These are phyloP conservation scores for Apotomis capreana DNA, from an alignment of 2,888 invertebrate genomes.

Conservation along the genomic window DNA sequence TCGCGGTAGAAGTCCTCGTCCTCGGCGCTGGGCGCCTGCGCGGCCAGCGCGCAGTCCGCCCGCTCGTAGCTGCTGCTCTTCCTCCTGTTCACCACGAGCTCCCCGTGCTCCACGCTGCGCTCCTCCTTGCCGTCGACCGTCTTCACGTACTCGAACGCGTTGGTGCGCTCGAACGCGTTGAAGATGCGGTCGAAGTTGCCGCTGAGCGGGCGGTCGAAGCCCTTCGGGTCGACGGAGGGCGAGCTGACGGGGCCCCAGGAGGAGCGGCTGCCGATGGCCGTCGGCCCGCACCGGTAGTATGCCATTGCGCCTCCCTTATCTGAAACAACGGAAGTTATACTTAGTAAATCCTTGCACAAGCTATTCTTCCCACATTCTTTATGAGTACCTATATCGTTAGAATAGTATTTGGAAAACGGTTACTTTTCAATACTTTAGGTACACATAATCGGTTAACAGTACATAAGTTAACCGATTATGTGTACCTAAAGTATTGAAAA, in stretches of 20 bases:
- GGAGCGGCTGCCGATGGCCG: constrained; percentile 76
- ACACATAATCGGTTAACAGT: too few species aligned
- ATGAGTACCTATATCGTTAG: too few species aligned
- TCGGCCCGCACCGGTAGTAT: constrained; percentile 76
- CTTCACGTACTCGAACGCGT: constrained; percentile 76
- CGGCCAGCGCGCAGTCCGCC: constrained; percentile 79
- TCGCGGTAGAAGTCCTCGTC: constrained; percentile 88
- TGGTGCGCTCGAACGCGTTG: constrained; percentile 79
- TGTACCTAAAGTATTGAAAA: too few species aligned
- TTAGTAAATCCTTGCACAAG: neutral
- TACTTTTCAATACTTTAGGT: too few species aligned
- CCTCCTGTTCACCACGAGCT: constrained; percentile 75
- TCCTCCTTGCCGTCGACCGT: constrained; percentile 54
- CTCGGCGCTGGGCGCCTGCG: constrained; percentile 79
- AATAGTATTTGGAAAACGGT: too few species aligned
- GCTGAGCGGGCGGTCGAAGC: constrained; percentile 73
- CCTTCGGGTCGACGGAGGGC: constrained; percentile 65
- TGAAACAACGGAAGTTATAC: constrained; percentile 50
- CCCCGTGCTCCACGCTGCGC: constrained; percentile 69
- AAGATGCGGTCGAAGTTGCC: constrained; percentile 80
- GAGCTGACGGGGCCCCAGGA: constrained; percentile 86
- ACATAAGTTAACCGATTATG: too few species aligned
- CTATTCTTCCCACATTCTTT: neutral
- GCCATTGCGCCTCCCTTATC: constrained; percentile 66
- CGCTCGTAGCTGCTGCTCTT: constrained; percentile 77